Conservation (phyloP, 92 coral and sea anemone genomes). For the Plumapathes pennacea region DNA sequence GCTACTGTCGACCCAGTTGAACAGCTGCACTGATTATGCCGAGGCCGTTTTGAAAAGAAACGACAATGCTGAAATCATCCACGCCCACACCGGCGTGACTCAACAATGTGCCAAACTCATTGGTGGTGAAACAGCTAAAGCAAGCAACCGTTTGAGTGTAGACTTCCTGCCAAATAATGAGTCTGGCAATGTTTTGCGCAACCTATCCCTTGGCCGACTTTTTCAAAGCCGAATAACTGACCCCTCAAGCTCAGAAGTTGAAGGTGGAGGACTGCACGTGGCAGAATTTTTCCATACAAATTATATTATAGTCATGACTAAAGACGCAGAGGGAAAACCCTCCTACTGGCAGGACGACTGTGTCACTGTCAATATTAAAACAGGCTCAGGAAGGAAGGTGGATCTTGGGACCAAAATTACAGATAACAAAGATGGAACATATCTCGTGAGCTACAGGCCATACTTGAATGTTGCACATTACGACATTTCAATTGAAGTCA, state of each 20-base stretch:
- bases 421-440: constrained; percentile 49
- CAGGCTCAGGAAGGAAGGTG: constrained; percentile 4
- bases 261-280: constrained; percentile 28
- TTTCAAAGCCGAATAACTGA: constrained; percentile 36
- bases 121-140: background rate
- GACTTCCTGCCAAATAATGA: background rate
- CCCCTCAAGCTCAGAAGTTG: constrained; percentile 15
- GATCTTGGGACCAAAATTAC: constrained; percentile 19
- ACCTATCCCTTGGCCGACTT: no score
- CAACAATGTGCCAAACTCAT: constrained; percentile 2
- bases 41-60: background rate
- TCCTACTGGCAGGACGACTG: constrained; percentile 41
- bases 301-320: constrained; percentile 41
- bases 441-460: constrained; percentile 41
- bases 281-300: constrained; percentile 12
- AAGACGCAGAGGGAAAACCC: constrained; percentile 38
- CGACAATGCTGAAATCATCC: constrained; percentile 1
- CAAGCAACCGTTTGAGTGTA: background rate
- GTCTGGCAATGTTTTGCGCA: background rate
- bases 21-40: constrained; percentile 1
- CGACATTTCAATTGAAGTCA: constrained; percentile 13
- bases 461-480: constrained; percentile 27
- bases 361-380: constrained; percentile 33
- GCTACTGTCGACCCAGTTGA: background rate
- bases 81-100: background rate